Conservation (phyloP, 2,113 vertebrate genomes). For the Festucalex cinctus region DNA sequence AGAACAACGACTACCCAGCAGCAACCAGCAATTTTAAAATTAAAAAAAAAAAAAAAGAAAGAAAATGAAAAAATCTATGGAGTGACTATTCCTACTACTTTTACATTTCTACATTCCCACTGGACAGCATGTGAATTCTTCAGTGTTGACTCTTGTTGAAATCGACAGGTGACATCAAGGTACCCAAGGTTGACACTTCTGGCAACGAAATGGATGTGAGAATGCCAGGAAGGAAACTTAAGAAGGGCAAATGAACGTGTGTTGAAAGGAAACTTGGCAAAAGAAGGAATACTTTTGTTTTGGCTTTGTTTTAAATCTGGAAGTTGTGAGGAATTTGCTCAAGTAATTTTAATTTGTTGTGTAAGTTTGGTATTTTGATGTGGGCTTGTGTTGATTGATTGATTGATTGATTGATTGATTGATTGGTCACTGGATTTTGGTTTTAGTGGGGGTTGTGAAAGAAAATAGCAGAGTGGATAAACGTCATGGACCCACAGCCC, state of each 20-base stretch:
- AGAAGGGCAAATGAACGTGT: conserved; percentile 38
- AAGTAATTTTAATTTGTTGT: conserved; percentile 18
- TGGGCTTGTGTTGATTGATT: conserved; percentile 31
- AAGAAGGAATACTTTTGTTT: conserved; percentile 21
- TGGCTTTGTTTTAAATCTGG: conserved; percentile 20
- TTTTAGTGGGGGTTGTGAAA: conserved; percentile 31
- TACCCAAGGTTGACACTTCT: conserved; percentile 17
- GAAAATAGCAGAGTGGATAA: conserved; percentile 33
- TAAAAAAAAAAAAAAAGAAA: conserved; percentile 37
- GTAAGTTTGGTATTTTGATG: conserved; percentile 25
- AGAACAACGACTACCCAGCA: conserved; percentile 53
- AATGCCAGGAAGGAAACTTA: conserved; percentile 17
- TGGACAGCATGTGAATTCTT: conserved; percentile 58
- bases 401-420: conserved; percentile 28
- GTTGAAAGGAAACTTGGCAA: conserved; percentile 45
- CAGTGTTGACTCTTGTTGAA: conserved; percentile 48
- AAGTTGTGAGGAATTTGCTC: conserved; percentile 14
- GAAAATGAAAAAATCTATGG: conserved; percentile 44
- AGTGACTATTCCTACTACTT: conserved; percentile 56
- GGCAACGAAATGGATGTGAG: conserved; percentile 29
- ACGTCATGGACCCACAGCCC: conserved; percentile 48
- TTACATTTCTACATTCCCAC: conserved; percentile 74
- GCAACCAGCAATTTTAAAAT: conserved; percentile 59
- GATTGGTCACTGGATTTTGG: conserved; percentile 49
- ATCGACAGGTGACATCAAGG: conserved; percentile 28